These are phyloP conservation scores for Akabosia matsudoensis DNA, from an alignment of 1,140 invertebrate genomes.

Conservation along the genomic window DNA sequence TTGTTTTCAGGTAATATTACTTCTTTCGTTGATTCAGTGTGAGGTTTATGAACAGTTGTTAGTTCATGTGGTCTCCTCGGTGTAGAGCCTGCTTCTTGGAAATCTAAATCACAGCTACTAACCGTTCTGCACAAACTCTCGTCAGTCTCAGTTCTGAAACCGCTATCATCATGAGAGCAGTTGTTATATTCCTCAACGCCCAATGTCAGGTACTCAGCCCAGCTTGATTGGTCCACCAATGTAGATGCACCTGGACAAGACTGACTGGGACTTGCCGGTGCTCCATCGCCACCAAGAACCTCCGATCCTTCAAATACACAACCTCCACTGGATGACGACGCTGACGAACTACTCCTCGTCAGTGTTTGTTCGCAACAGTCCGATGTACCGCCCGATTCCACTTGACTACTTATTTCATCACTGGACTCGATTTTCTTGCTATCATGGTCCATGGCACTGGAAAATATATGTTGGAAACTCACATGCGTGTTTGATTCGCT, in stretches of 20 bases:
- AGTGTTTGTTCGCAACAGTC: neutral
- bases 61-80: slow-evolving; percentile 1
- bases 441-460: slow-evolving; percentile 7
- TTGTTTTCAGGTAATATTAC: neutral
- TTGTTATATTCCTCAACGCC: slow-evolving; percentile 4
- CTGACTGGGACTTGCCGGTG: neutral
- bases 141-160: slow-evolving; percentile 12
- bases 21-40: neutral
- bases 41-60: neutral
- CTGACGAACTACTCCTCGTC: neutral
- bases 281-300: neutral
- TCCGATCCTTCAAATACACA: slow-evolving; percentile 17
- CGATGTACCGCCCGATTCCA: neutral
- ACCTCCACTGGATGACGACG: neutral
- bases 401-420: neutral
- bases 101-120: slow-evolving; percentile 15
- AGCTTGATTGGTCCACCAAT: slow-evolving; percentile 12
- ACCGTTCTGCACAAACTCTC: slow-evolving; percentile 19
- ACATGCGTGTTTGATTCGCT: neutral
- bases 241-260: neutral
- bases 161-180: slow-evolving; percentile 10
- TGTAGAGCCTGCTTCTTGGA: slow-evolving; percentile 6
- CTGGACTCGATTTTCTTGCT: neutral
- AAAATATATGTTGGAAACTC: neutral
- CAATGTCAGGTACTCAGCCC: neutral